phyloP scores from a whole-genome alignment of 2,888 invertebrate species.

The Allacma fusca region DNA sequence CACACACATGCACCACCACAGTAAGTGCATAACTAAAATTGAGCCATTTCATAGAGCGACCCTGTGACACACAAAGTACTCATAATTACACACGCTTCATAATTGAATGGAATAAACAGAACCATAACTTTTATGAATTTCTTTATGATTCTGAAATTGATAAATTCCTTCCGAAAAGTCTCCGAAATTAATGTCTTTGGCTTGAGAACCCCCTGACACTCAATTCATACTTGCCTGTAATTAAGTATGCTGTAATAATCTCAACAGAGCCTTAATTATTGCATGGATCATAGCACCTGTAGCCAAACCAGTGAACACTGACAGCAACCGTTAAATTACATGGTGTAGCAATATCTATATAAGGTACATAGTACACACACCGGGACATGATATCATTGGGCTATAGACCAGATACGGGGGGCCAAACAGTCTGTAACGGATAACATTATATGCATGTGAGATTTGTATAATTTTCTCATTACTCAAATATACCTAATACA shows the following conservation, averaged over 20 bases:
- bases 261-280: neutral
- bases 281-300: neutral
- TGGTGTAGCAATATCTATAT: too few species aligned
- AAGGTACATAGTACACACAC: too few species aligned
- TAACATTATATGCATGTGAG: neutral
- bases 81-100: neutral
- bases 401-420: too few species aligned
- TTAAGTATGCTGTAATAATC: neutral
- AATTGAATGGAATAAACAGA: neutral
- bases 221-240: too few species aligned
- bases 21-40: too few species aligned
- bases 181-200: too few species aligned
- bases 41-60: too few species aligned
- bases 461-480: slow-evolving; percentile 1
- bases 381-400: too few species aligned
- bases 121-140: neutral
- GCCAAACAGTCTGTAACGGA: too few species aligned
- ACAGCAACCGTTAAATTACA: neutral
- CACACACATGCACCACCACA: neutral
- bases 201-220: too few species aligned
- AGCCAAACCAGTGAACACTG: neutral
- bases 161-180: slow-evolving; percentile 7
- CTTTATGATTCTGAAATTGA: neutral
- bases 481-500: neutral
- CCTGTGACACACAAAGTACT: neutral